Conservation (phyloP, 1,140 invertebrate genomes). For the Uloborus diversus region DNA sequence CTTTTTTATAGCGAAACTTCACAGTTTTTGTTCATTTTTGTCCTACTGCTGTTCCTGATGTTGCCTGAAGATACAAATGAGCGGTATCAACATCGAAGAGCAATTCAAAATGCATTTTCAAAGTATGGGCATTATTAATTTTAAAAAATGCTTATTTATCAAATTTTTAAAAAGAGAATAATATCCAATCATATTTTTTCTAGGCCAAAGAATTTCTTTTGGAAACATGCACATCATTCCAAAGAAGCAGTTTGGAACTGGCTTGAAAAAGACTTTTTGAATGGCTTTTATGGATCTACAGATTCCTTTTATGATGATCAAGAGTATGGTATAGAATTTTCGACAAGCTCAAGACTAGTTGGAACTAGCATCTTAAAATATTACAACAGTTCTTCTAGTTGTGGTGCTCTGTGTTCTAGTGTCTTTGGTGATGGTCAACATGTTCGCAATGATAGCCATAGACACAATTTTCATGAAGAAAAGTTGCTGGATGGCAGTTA, state of each 20-base stretch:
- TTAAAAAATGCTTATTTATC: too few relatives aligned
- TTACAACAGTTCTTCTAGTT: too few relatives aligned
- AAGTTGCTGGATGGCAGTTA: too few relatives aligned
- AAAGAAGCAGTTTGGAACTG: too few relatives aligned
- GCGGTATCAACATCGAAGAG: conserved; percentile 7
- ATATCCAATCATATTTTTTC: too few relatives aligned
- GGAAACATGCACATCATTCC: too few relatives aligned
- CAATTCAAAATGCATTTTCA: conserved; percentile 25
- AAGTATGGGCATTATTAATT: conserved; percentile 9
- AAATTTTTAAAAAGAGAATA: too few relatives aligned
- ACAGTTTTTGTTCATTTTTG: background rate
- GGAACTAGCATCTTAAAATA: background rate
- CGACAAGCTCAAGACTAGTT: conserved; percentile 9
- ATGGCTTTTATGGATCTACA: background rate
- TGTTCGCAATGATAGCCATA: background rate
- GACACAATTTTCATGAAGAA: background rate
- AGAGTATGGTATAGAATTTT: background rate
- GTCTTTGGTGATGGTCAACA: too few relatives aligned
- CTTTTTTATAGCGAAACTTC: too few relatives aligned
- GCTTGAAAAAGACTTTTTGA: too few relatives aligned
- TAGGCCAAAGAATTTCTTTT: too few relatives aligned
- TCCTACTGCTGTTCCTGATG: background rate
- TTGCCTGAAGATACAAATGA: background rate
- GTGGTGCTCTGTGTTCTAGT: too few relatives aligned
- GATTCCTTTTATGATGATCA: background rate